These are phyloP conservation scores for Ptilonorhynchus violaceus DNA, from an alignment of 2,113 vertebrate species.

Conservation along the genomic window DNA sequence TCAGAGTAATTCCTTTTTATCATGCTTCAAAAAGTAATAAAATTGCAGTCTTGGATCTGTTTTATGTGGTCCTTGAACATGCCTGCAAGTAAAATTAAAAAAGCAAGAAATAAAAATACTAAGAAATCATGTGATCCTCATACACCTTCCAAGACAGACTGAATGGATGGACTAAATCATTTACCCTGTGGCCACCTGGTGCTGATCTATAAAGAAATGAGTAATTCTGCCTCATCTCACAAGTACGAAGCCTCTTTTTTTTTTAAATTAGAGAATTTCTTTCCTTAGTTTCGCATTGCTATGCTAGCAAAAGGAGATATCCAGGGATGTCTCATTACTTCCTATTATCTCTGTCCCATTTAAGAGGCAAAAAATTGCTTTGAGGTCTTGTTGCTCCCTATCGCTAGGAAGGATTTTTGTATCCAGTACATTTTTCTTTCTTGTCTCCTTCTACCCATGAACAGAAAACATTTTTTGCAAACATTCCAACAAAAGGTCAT, in stretches of 20 bases:
- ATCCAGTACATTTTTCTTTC: background rate
- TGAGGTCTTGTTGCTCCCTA: background rate
- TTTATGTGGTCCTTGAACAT: background rate
- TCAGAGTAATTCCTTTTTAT: conserved; percentile 8
- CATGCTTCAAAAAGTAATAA: background rate
- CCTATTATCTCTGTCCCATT: background rate
- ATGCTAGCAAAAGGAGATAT: background rate
- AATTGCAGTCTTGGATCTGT: background rate
- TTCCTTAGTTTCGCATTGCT: background rate
- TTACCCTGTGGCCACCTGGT: background rate
- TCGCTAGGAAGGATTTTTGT: background rate
- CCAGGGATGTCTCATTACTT: background rate
- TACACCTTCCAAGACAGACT: background rate
- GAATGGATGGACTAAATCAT: background rate
- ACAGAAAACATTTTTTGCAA: background rate
- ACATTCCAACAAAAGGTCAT: background rate
- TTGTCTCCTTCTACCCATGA: background rate
- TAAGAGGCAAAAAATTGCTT: background rate
- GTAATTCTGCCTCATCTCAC: background rate
- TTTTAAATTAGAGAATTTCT: background rate
- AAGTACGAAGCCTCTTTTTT: background rate
- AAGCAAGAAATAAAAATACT: background rate
- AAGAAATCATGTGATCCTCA: background rate
- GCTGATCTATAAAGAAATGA: background rate
- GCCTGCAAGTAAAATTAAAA: background rate